Evolutionary conservation across 2,888 invertebrate genomes (phyloP), one percentile per base, ranked within the genome.

Genomic region (Ditylenchus weischeri): DNA sequence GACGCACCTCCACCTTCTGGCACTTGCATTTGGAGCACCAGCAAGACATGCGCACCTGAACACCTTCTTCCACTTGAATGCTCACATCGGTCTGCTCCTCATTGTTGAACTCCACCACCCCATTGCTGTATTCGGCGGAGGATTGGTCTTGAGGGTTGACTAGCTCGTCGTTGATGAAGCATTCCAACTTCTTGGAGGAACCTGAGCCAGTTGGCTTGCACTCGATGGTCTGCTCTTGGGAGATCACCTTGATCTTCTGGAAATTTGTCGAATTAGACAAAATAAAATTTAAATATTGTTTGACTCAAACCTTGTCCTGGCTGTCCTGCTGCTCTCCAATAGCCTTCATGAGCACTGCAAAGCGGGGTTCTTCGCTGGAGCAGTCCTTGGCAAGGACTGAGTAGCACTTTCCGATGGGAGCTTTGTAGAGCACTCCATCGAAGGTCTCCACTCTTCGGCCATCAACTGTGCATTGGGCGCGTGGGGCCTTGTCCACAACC

Each of bases 321-420:
- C 58, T 36, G 35, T 67, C 43, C 50, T 58, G 19, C 23, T 29
- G 15, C 19, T 74, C 50, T 50, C 60, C 19, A 23, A 68, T 48
- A 21, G 48, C 58, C 68, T 83, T 83, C 65, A 80, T 77, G 38
- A 84, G 74, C 49, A 85, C 83, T 69, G 83, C 84, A 73, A 84
- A 81, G 63, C 78, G 76, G 67, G 80, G 76, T 35, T 78, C 29
- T 29, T 29, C 74, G 49, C 43, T 58, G 21, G 61, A 35, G 64
- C 68, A 67, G 74, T 85, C 85, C 77, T 84, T 84, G 73, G 83
- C 83, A 68, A 85, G 69, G 38, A 85, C 78, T 59, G 83, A 80
- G 74, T 80, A 83, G 77, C 85, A 85, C 13, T 67, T 61, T 64
- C 78, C 75, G 62, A 81, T 64, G 48, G 80, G 77, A 48, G 76